phyloP scores from a whole-genome alignment of 2,888 invertebrate genomes.

The Idaea aversata region DNA sequence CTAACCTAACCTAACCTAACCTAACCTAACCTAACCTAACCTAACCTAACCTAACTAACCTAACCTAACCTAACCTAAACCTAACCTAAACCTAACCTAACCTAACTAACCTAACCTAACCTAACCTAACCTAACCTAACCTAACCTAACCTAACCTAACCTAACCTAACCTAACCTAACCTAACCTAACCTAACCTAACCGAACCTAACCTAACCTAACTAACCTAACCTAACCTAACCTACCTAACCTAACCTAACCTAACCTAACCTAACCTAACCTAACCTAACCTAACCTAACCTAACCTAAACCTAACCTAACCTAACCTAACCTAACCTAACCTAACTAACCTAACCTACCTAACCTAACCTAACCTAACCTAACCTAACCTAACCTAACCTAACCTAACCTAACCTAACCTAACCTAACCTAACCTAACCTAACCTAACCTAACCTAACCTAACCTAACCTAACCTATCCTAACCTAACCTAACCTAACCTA shows the following conservation, averaged over 20 bases:
- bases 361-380: conserved; percentile 18
- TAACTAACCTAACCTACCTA: conserved; percentile 17
- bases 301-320: conserved; percentile 19
- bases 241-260: conserved; percentile 23
- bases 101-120: conserved; percentile 29
- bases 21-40: conserved; percentile 26
- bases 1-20: conserved; percentile 27
- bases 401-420: not conserved
- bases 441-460: not conserved
- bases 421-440: conserved; percentile 3
- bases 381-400: not conserved
- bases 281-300: conserved; percentile 10
- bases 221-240: conserved; percentile 14
- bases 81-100: conserved; percentile 18
- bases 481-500: conserved; percentile 16
- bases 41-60: conserved; percentile 28
- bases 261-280: conserved; percentile 17
- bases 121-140: conserved; percentile 13
- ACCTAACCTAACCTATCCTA: conserved; percentile 1
- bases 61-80: conserved; percentile 27
- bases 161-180: conserved; percentile 16
- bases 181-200: conserved; percentile 22
- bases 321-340: conserved; percentile 17
- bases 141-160: conserved; percentile 15
- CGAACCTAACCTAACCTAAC: conserved; percentile 19